Evolutionary conservation across 2,888 invertebrate genomes (phyloP).

Genomic region (Apodemia zela): DNA sequence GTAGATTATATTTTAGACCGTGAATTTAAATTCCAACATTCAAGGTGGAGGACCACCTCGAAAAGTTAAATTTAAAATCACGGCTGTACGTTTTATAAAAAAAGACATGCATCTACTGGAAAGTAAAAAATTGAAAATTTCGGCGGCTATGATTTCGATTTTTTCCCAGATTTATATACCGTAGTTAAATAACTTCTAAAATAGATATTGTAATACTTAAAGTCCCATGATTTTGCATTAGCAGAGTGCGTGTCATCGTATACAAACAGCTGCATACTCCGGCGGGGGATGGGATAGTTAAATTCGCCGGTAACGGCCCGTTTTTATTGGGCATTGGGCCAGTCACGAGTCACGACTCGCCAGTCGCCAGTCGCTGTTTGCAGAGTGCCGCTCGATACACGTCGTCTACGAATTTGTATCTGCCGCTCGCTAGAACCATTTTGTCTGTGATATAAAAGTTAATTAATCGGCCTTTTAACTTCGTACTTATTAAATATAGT

Average conservation of each 20-base stretch:
- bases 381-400: slow-evolving; percentile 20
- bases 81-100: too few relatives aligned
- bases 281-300: not conserved
- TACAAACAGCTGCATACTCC: not conserved
- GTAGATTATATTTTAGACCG: too few relatives aligned
- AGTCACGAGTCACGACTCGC: too few relatives aligned
- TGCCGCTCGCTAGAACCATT: slow-evolving; percentile 18
- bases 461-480: slow-evolving; percentile 21
- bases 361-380: slow-evolving; percentile 18
- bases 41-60: too few relatives aligned
- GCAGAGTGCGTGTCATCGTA: not conserved
- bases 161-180: too few relatives aligned
- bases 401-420: not conserved
- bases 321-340: not conserved
- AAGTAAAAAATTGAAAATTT: too few relatives aligned
- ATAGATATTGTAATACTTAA: not conserved
- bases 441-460: slow-evolving; percentile 27
- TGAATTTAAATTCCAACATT: too few relatives aligned
- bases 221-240: not conserved
- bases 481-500: slow-evolving; percentile 20
- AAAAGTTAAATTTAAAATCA: too few relatives aligned
- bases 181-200: too few relatives aligned
- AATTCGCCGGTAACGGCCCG: not conserved
- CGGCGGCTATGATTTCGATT: too few relatives aligned
- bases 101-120: too few relatives aligned